Evolutionary conservation across 2,113 vertebrate genomes (phyloP).

Genomic region (Anas platyrhynchos): DNA sequence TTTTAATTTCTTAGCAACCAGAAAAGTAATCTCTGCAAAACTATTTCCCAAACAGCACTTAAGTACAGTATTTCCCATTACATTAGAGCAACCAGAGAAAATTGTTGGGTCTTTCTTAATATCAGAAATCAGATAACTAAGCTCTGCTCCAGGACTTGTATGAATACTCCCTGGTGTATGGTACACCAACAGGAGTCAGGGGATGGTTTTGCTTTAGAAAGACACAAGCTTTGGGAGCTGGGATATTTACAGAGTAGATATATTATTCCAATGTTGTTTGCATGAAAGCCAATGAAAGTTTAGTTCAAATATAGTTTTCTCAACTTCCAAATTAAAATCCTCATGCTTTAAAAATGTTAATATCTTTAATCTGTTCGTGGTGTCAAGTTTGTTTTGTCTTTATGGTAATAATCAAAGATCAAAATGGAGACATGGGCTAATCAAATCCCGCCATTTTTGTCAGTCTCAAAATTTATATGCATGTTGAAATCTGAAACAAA

Average conservation of each 20-base stretch:
- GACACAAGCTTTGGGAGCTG: neutral
- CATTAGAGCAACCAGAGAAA: neutral
- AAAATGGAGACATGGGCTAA: neutral
- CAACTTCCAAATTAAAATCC: neutral
- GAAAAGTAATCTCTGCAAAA: neutral
- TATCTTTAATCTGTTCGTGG: neutral
- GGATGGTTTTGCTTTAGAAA: constrained; percentile 19
- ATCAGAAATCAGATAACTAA: constrained; percentile 4
- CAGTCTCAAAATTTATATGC: neutral
- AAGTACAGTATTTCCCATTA: neutral
- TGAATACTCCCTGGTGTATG: neutral
- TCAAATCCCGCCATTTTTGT: neutral
- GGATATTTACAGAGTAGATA: neutral
- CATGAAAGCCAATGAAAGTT: neutral
- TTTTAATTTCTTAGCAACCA: constrained; percentile 5
- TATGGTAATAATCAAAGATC: neutral
- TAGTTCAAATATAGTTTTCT: neutral
- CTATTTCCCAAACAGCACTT: neutral
- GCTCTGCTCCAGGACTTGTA: neutral
- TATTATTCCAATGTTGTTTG: neutral
- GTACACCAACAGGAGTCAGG: neutral
- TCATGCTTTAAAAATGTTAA: neutral
- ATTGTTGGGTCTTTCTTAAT: neutral
- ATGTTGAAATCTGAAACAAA: constrained; percentile 51
- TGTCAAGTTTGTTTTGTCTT: neutral